Evolutionary conservation across 2,113 vertebrate species (phyloP).

Genomic region (Penelope pileata): DNA sequence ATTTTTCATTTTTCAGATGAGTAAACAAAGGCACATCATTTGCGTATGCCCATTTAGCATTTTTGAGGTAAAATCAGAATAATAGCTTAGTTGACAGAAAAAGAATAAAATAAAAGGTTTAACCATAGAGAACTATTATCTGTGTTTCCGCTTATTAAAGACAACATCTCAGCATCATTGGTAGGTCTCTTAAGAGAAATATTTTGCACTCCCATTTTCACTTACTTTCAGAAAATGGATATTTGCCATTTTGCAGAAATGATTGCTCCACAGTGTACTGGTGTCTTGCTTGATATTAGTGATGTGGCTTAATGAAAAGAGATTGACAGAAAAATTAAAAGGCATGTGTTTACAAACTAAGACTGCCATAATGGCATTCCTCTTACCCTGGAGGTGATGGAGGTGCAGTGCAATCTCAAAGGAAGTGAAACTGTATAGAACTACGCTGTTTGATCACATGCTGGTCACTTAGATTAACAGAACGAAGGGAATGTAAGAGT

Average conservation of each 20-base stretch:
- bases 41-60: not conserved
- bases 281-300: not conserved
- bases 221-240: not conserved
- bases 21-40: not conserved
- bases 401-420: not conserved
- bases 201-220: not conserved
- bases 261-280: not conserved
- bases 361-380: rapidly evolving
- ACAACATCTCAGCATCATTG: not conserved
- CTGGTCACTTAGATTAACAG: constrained; percentile 55
- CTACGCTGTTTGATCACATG: not conserved
- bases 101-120: not conserved
- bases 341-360: not conserved
- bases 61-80: not conserved
- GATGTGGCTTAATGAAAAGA: not conserved
- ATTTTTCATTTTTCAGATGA: not conserved
- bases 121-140: not conserved
- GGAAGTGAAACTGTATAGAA: not conserved
- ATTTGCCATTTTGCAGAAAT: not conserved
- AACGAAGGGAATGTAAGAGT: constrained; percentile 27
- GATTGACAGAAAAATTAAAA: not conserved
- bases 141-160: not conserved
- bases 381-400: not conserved
- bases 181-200: not conserved
- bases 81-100: not conserved